These are phyloP conservation scores for Agrypnia vestita DNA, from an alignment of 1,140 invertebrate species.

Conservation along the genomic window DNA sequence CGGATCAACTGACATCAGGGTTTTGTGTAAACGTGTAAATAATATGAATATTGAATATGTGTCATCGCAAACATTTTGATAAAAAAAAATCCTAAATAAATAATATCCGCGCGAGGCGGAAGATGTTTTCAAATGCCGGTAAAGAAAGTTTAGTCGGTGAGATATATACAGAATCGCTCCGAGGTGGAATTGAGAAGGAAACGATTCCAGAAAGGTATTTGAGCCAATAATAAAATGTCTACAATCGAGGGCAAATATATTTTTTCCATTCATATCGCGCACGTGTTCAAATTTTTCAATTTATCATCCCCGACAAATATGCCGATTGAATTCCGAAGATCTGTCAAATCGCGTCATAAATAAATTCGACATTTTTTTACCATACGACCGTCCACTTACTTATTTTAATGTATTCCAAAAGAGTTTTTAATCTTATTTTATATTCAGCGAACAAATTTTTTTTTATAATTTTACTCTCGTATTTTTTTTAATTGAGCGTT, in stretches of 20 bases:
- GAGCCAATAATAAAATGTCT: slow-evolving; percentile 26
- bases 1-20: slow-evolving; percentile 30
- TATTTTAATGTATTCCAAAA: not conserved
- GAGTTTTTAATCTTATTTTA: not conserved
- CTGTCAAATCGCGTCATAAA: slow-evolving; percentile 4
- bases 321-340: slow-evolving; percentile 20
- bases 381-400: slow-evolving; percentile 9
- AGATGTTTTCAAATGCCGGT: not conserved
- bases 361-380: not conserved
- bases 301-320: slow-evolving; percentile 6
- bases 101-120: not conserved
- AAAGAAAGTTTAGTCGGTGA: not conserved
- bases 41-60: not conserved
- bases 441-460: not conserved
- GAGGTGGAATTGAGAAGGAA: not conserved
- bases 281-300: slow-evolving; percentile 21
- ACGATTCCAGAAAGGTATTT: not conserved
- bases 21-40: slow-evolving; percentile 29
- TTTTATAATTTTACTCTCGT: not conserved
- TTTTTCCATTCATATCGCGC: slow-evolving; percentile 11
- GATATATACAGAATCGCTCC: not conserved
- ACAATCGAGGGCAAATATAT: slow-evolving; percentile 8
- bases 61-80: not conserved
- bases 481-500: too few species aligned
- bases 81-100: not conserved